These are phyloP conservation scores for Salvelinus namaycush DNA, from an alignment of 2,113 vertebrate genomes.

Conservation along the genomic window DNA sequence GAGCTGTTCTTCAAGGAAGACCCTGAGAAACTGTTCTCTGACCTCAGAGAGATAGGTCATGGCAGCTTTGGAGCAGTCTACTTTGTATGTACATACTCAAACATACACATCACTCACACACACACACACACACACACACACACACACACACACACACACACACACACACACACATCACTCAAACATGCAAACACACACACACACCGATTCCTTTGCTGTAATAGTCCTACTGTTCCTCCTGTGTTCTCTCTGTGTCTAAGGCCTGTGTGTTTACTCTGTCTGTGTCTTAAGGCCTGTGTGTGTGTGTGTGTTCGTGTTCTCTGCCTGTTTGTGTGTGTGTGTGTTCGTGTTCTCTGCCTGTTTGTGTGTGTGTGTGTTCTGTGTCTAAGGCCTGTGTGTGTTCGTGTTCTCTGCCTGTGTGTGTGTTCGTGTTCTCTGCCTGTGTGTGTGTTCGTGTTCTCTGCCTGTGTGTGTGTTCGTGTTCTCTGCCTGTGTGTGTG, in stretches of 20 bases:
- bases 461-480: too few species aligned
- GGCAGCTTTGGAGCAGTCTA: conserved; percentile 99
- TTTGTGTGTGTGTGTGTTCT: not conserved
- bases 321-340: too few species aligned
- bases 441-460: not conserved
- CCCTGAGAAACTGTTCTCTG: conserved; percentile 97
- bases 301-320: not conserved
- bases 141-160: not conserved
- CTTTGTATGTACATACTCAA: conserved; percentile 82
- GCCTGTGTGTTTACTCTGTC: too few species aligned
- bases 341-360: too few species aligned
- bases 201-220: not conserved
- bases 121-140: not conserved
- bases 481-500: too few species aligned
- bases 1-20: conserved; percentile 99
- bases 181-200: not conserved
- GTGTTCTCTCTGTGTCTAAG: not conserved
- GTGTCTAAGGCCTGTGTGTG: too few species aligned
- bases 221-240: not conserved
- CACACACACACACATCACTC: not conserved
- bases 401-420: not conserved
- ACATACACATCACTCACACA: not conserved
- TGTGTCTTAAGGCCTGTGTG: not conserved
- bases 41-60: conserved; percentile 98
- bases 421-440: too few species aligned